phyloP scores from a whole-genome alignment of 1,140 invertebrate species.

The Drosophila kikkawai region DNA sequence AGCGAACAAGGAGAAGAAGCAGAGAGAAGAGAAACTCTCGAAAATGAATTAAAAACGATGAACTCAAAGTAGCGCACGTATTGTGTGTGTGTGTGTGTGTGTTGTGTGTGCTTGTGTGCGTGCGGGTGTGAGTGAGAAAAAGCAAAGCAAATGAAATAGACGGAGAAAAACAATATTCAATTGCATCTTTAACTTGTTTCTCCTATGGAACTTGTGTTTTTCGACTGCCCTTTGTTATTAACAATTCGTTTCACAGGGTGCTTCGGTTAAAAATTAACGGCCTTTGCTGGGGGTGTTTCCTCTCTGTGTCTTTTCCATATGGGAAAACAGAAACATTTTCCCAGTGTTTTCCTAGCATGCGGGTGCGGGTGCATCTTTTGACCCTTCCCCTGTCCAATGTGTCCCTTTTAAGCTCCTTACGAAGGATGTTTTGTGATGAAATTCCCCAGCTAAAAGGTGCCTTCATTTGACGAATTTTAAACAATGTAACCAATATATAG shows the following conservation, averaged over 20 bases:
- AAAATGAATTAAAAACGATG: conserved; percentile 82
- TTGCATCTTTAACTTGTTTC: conserved; percentile 72
- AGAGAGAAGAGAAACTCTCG: conserved; percentile 69
- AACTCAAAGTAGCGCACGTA: conserved; percentile 79
- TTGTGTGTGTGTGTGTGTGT: conserved; percentile 18
- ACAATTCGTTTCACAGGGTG: conserved; percentile 41
- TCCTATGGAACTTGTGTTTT: conserved; percentile 44
- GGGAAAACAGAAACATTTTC: conserved; percentile 9
- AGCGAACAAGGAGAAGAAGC: conserved; percentile 14
- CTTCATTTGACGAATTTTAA: background rate
- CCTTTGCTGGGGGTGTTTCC: conserved; percentile 20
- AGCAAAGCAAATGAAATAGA: conserved; percentile 16
- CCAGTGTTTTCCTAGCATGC: conserved; percentile 15
- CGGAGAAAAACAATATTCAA: conserved; percentile 53
- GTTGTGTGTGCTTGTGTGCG: background rate
- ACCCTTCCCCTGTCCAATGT: background rate
- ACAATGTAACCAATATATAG: background rate
- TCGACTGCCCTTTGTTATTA: conserved; percentile 29
- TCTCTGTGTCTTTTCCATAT: conserved; percentile 18
- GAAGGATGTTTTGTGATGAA: conserved; percentile 32
- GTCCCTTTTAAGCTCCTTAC: background rate
- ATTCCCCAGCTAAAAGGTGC: conserved; percentile 9
- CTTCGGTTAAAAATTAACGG: no score
- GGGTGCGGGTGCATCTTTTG: conserved; percentile 9
- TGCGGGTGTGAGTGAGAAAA: conserved; percentile 21